Conservation (phyloP, 2,797 vertebrate species). For the Sebastolobus alascanus region DNA sequence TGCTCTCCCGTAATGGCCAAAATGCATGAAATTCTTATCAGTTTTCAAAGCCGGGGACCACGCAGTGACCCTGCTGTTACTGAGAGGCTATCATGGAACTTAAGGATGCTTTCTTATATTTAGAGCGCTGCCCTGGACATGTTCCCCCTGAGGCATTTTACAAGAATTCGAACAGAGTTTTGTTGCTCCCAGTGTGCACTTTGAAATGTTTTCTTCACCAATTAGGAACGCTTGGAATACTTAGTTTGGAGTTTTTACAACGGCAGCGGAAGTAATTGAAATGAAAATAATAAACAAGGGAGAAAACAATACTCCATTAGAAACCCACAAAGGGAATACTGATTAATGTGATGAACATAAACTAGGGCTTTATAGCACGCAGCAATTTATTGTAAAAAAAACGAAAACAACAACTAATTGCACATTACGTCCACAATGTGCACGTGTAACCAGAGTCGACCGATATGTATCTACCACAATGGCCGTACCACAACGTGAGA, state of each 20-base stretch:
- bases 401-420: slow-evolving; percentile 4
- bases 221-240: slow-evolving; percentile 46
- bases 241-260: slow-evolving; percentile 31
- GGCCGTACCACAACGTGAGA: not conserved
- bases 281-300: slow-evolving; percentile 19
- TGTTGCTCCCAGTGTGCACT: slow-evolving; percentile 44
- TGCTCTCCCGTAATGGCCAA: slow-evolving; percentile 40
- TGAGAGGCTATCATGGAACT: slow-evolving; percentile 47
- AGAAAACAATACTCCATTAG: slow-evolving; percentile 23
- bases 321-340: slow-evolving; percentile 43
- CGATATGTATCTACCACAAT: not conserved
- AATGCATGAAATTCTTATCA: slow-evolving; percentile 73
- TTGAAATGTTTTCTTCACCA: slow-evolving; percentile 53
- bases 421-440: slow-evolving; percentile 9
- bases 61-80: slow-evolving; percentile 43
- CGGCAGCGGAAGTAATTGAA: slow-evolving; percentile 40
- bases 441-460: not conserved
- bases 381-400: slow-evolving; percentile 17
- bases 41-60: slow-evolving; percentile 53
- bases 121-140: slow-evolving; percentile 36
- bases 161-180: slow-evolving; percentile 36
- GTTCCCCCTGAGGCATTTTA: slow-evolving; percentile 40
- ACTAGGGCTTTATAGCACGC: slow-evolving; percentile 8
- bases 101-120: slow-evolving; percentile 47
- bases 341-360: slow-evolving; percentile 45